phyloP scores from a whole-genome alignment of 2,888 invertebrate species.

The Luperina nickerlii region DNA sequence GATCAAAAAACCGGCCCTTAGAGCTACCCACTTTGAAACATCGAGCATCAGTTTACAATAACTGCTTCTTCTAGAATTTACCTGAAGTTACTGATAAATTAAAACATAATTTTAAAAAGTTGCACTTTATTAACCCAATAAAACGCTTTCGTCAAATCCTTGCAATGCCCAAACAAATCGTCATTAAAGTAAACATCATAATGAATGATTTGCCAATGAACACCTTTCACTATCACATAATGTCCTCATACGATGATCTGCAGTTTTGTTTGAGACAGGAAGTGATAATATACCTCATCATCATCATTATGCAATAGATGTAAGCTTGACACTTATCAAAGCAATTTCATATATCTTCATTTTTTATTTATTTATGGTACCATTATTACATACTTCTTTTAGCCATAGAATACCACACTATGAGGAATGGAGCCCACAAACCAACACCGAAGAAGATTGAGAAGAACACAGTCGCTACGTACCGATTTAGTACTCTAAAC shows the following conservation, averaged over 20 bases:
- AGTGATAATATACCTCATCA: slow-evolving; percentile 41
- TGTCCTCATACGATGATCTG: slow-evolving; percentile 44
- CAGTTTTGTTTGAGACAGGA: slow-evolving; percentile 46
- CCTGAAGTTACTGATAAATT: background rate
- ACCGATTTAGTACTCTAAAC: no score
- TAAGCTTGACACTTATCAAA: slow-evolving; percentile 25
- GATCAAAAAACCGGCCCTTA: no score
- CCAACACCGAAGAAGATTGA: slow-evolving; percentile 79
- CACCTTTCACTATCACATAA: slow-evolving; percentile 50
- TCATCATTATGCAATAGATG: slow-evolving; percentile 33
- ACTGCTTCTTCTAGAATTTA: background rate
- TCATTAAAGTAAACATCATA: slow-evolving; percentile 13
- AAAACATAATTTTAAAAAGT: background rate
- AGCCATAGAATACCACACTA: slow-evolving; percentile 85
- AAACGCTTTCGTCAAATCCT: slow-evolving; percentile 1
- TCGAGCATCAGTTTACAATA: background rate
- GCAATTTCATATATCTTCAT: slow-evolving; percentile 19
- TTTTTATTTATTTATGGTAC: background rate
- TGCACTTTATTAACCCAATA: background rate
- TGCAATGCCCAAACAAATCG: background rate
- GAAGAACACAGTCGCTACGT: slow-evolving; percentile 76
- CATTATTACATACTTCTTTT: slow-evolving; percentile 78
- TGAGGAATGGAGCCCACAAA: slow-evolving; percentile 80
- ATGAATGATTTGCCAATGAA: slow-evolving; percentile 10
- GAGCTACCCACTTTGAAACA: background rate